Percentiles rank a stretch among this genome's conserved stretches.
Conservation (phyloP, 2,888 invertebrate species). For the Invenusta paracnida region DNA sequence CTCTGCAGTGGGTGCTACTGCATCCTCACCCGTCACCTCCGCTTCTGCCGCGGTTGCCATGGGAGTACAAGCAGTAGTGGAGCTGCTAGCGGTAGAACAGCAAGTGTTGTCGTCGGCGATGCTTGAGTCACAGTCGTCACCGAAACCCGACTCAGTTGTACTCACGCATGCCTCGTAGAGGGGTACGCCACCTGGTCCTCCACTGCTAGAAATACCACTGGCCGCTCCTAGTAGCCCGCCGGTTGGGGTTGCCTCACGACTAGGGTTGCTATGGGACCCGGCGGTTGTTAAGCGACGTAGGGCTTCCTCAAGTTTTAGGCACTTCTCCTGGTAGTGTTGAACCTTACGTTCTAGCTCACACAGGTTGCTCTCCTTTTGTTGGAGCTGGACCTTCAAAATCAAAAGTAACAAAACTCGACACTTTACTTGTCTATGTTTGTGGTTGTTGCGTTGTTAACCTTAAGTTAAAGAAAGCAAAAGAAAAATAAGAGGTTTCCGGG, state of each 20-base stretch:
- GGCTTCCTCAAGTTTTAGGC: not conserved
- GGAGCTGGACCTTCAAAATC: not conserved
- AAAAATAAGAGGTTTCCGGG: no score
- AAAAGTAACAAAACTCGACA: no score
- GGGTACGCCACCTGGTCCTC: not conserved
- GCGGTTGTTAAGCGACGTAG: not conserved
- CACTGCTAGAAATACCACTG: not conserved
- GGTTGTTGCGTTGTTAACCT: no score
- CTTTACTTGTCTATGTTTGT: no score
- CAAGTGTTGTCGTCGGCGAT: no score
- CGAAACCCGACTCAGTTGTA: not conserved
- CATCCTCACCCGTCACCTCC: not conserved
- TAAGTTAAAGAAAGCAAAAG: no score
- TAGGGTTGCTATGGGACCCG: not conserved
- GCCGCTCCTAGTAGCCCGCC: no score
- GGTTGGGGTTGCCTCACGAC: not conserved
- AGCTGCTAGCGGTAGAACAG: not conserved
- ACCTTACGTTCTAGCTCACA: not conserved
- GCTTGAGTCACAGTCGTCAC: not conserved
- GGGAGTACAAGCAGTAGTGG: not conserved
- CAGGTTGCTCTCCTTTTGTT: not conserved
- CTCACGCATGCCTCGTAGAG: constrained; percentile 3
- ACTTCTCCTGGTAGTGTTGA: not conserved
- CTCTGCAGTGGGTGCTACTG: not conserved
- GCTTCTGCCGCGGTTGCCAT: not conserved